Base-by-base conservation (phyloP, 2,797 vertebrate species). In the Lagodon rhomboides region DNA sequence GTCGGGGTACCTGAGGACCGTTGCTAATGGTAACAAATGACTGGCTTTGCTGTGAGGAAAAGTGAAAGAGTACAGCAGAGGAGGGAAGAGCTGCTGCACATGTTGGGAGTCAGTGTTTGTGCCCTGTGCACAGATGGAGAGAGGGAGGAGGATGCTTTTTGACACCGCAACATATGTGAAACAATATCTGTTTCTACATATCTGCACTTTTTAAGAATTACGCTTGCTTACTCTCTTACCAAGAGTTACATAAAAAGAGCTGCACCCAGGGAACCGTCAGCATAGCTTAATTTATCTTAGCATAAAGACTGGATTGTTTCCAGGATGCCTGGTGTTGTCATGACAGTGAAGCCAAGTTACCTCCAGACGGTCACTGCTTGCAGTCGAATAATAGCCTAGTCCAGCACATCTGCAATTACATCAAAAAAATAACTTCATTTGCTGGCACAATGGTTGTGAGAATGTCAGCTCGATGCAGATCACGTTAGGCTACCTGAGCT, bases 1-100 rank as follows among this genome's bases (percentile, higher is more conserved):
- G 76, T 78, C 68, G 61, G 73, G 82, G 71, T 90, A 92, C 89
- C 91, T 91, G 89, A 86, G 73, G 87, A 90, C 85, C n/a, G 91
- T 94, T 94, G 93, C 93, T 94, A 94, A 95, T 94, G 90, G 93
- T 92, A 92, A 95, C 93, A 93, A 95, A 94, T 86, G 86, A 92
- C 84, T 77, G 75, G 78, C 72, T 75, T 75, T 78, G 77, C 55
- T 50, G 64, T 74, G 75, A 86, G 80, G 85, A 83, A 78, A 78
- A 79, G 77, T 77, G 49, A 55, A 75, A 71, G 68, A 79, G 47
- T 71, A 62, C 25, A 87, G 53, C 50, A 51, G 75, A 69, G 12
- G 49, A 66, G 64, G 65, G 68, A 43, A 66, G 65, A 58, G 70
- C 73, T 59, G 17, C 58, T 56, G 58, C 77, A 59, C 58, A 75